phyloP scores from a whole-genome alignment of 2,113 vertebrate genomes.

The Triplophysa tibetana region DNA sequence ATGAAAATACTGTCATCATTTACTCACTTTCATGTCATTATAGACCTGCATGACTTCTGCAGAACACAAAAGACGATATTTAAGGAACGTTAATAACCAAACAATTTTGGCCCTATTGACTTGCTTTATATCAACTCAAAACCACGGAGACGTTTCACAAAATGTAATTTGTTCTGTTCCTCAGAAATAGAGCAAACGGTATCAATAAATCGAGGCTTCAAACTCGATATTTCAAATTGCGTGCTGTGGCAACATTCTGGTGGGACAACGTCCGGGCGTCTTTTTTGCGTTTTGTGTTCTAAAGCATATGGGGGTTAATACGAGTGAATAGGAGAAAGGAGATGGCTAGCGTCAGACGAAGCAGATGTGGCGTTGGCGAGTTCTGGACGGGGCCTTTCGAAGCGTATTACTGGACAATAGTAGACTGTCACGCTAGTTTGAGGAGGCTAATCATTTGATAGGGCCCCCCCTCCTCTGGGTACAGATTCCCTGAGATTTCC shows the following conservation, averaged over 20 bases:
- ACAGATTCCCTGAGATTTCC: conserved; percentile 55
- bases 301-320: conserved; percentile 33
- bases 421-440: conserved; percentile 77
- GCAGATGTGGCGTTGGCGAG: conserved; percentile 72
- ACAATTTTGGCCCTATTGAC: no score
- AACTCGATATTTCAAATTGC: neutral
- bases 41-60: no score
- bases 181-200: neutral
- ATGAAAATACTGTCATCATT: no score
- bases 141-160: no score
- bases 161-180: no score
- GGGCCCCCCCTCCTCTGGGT: conserved; percentile 65
- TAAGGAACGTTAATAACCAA: no score
- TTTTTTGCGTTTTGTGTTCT: conserved; percentile 26
- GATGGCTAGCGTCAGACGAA: conserved; percentile 62
- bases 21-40: no score
- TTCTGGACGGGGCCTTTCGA: conserved; percentile 55
- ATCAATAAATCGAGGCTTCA: neutral
- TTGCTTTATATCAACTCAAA: no score
- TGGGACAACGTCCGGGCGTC: neutral
- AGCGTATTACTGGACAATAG: conserved; percentile 72
- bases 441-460: conserved; percentile 80
- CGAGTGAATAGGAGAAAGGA: conserved; percentile 46
- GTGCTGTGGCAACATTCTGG: neutral
- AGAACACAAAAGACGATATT: no score